These are phyloP conservation scores for Lasioglossum baleicum DNA, from an alignment of 1,140 invertebrate species.

Conservation along the genomic window DNA sequence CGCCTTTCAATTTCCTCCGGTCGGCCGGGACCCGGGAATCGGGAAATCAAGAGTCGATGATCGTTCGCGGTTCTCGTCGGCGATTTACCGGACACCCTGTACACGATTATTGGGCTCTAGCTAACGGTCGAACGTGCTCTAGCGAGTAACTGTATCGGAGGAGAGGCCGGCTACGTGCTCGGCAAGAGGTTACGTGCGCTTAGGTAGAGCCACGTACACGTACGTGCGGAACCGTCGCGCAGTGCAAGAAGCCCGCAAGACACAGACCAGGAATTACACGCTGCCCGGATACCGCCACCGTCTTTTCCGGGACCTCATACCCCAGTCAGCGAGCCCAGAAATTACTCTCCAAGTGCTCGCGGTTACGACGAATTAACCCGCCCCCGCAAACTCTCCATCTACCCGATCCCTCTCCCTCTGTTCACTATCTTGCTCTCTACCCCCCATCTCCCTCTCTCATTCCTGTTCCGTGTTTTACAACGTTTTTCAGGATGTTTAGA, in stretches of 20 bases:
- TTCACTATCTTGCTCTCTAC: too few species aligned
- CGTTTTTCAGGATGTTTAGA: constrained; percentile 9
- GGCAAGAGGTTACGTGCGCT: constrained; percentile 51
- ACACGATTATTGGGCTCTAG: constrained; percentile 50
- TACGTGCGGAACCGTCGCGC: constrained; percentile 25
- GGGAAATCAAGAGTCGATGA: too few species aligned
- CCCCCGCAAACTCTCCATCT: too few species aligned
- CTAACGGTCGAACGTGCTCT: constrained; percentile 60
- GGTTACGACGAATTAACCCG: constrained; percentile 30
- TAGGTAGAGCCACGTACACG: constrained; percentile 32
- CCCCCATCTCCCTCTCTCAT: too few species aligned
- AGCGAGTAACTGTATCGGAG: constrained; percentile 59
- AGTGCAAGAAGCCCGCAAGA: constrained; percentile 22
- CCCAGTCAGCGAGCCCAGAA: background rate
- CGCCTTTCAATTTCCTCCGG: too few species aligned
- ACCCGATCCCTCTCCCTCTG: too few species aligned
- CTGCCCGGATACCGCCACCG: constrained; percentile 10
- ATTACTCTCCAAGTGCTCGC: constrained; percentile 8
- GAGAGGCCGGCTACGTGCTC: constrained; percentile 47
- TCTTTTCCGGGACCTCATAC: background rate
- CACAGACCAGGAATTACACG: constrained; percentile 36
- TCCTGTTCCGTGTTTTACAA: background rate
- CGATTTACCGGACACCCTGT: constrained; percentile 8
- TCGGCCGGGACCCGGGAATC: background rate
- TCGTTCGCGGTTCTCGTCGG: constrained; percentile 15